Evolutionary conservation across 2,797 vertebrate genomes (phyloP).

Genomic region (Smutsia temminckii): DNA sequence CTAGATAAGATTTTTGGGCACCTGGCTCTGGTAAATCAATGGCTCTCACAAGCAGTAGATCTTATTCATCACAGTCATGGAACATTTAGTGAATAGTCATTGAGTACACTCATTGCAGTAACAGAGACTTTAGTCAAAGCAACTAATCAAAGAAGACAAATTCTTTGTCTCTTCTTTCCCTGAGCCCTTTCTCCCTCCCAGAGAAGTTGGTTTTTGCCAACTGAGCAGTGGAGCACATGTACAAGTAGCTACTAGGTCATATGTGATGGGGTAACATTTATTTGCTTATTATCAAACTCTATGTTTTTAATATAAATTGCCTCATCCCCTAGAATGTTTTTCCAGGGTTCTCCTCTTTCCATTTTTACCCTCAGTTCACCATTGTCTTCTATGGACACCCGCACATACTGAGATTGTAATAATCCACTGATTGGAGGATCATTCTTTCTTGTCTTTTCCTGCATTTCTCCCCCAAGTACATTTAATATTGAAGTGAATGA

Average conservation of each 20-base stretch:
- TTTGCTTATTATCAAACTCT: not conserved
- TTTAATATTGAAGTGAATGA: not conserved
- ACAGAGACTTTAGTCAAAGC: conserved; percentile 46
- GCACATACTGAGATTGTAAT: not conserved
- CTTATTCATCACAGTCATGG: conserved; percentile 10
- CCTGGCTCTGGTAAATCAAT: not conserved
- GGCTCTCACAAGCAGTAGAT: conserved; percentile 5
- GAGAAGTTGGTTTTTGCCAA: not conserved
- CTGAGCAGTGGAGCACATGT: not conserved
- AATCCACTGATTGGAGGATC: not conserved
- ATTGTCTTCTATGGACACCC: not conserved
- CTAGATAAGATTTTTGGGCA: not conserved
- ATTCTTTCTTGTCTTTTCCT: not conserved
- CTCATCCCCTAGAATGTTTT: not conserved
- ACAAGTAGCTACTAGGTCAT: not conserved
- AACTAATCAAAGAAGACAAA: conserved; percentile 53
- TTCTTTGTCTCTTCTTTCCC: not conserved
- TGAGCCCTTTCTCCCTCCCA: not conserved
- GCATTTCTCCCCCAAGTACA: not conserved
- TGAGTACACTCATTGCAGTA: conserved; percentile 37
- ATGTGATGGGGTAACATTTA: not conserved
- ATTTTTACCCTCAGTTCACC: not conserved
- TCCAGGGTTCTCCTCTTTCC: not conserved
- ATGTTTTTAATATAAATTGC: not conserved
- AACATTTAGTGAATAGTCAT: conserved; percentile 39